phyloP scores from a whole-genome alignment of 2,888 invertebrate genomes.

The Dicycla oo region DNA sequence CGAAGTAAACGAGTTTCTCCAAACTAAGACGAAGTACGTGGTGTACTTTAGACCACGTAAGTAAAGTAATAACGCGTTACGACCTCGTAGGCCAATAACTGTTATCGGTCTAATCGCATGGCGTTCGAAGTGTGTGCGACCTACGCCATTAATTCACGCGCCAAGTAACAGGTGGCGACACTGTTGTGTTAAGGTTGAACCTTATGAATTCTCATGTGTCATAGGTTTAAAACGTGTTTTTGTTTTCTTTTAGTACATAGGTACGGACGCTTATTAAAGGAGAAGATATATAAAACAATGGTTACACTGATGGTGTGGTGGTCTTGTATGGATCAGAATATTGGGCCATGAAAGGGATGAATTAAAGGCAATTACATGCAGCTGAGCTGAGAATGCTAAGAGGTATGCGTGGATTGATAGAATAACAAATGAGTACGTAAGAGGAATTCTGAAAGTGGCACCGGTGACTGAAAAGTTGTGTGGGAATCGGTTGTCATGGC shows the following conservation, averaged over 20 bases:
- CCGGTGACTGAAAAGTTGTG: no score
- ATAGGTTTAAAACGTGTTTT: not conserved
- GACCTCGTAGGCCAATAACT: slow-evolving; percentile 37
- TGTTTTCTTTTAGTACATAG: not conserved
- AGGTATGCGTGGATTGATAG: no score
- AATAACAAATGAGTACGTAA: no score
- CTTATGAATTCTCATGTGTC: not conserved
- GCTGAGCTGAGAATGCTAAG: no score
- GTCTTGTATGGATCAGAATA: no score
- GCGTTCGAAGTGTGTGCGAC: slow-evolving; percentile 34
- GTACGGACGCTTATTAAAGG: no score
- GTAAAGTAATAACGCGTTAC: slow-evolving; percentile 57
- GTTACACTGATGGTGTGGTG: no score
- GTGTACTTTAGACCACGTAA: slow-evolving; percentile 28
- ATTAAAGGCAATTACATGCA: no score
- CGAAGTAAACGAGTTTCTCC: slow-evolving; percentile 28
- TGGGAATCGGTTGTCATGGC: no score
- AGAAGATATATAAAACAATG: no score
- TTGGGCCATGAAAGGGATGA: no score
- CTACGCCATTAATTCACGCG: slow-evolving; percentile 16
- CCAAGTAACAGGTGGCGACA: slow-evolving; percentile 63
- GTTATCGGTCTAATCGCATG: slow-evolving; percentile 41
- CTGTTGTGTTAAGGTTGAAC: slow-evolving; percentile 8
- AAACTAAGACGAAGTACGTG: slow-evolving; percentile 23
- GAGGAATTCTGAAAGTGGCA: no score